Conservation (phyloP, 1,140 invertebrate species). For the Drosophila subpulchrella region DNA sequence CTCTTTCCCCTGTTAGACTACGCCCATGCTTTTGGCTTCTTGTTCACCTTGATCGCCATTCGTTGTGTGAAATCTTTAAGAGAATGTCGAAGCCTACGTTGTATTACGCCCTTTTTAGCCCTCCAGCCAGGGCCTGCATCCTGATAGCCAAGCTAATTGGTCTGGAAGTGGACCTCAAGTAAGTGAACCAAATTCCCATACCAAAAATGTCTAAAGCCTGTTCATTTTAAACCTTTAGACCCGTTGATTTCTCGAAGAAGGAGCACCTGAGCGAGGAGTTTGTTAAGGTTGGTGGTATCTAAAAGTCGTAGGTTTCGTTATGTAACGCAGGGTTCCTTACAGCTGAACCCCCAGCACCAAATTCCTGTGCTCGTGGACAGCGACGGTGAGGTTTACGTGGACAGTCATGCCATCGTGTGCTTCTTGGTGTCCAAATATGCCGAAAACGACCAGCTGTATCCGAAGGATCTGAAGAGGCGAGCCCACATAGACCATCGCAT, state of each 20-base stretch:
- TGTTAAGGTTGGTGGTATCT: slow-evolving; percentile 49
- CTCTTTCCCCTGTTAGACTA: not conserved
- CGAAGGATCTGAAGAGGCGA: slow-evolving; percentile 87
- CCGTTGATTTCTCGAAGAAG: slow-evolving; percentile 72
- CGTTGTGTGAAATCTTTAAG: slow-evolving; percentile 12
- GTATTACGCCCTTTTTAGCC: slow-evolving; percentile 85
- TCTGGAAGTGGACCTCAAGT: slow-evolving; percentile 84
- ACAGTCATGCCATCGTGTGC: slow-evolving; percentile 89
- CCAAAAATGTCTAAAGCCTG: not conserved
- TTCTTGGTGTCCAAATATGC: slow-evolving; percentile 90
- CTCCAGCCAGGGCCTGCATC: slow-evolving; percentile 85
- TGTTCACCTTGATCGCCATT: slow-evolving; percentile 32
- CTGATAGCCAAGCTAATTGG: slow-evolving; percentile 85
- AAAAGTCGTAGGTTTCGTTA: no score
- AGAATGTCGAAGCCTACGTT: slow-evolving; percentile 74
- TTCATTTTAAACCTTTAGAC: slow-evolving; percentile 22
- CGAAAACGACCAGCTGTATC: slow-evolving; percentile 87
- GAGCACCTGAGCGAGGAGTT: slow-evolving; percentile 72
- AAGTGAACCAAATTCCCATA: slow-evolving; percentile 38
- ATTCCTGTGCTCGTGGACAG: slow-evolving; percentile 89
- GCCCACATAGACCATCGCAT: slow-evolving; percentile 90
- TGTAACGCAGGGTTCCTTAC: slow-evolving; percentile 9
- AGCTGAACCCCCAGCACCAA: slow-evolving; percentile 88
- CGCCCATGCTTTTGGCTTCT: slow-evolving; percentile 6
- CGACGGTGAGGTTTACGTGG: slow-evolving; percentile 87